These are phyloP conservation scores for Theretra japonica DNA, from an alignment of 2,888 invertebrate genomes.

Conservation along the genomic window DNA sequence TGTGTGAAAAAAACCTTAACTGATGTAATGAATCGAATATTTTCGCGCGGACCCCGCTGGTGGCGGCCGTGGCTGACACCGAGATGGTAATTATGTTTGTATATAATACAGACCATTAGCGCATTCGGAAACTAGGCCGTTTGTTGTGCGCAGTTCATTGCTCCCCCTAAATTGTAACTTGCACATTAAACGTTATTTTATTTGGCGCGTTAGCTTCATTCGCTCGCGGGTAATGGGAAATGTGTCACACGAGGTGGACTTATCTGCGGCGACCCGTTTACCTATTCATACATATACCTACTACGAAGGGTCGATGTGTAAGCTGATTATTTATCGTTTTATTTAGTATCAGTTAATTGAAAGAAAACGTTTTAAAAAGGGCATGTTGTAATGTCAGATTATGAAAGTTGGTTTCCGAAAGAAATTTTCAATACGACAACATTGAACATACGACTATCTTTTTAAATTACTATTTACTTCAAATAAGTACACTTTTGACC, in stretches of 20 bases:
- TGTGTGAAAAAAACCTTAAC: not conserved
- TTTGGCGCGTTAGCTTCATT: slow-evolving; percentile 24
- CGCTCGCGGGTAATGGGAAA: slow-evolving; percentile 1
- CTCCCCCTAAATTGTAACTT: slow-evolving; percentile 53
- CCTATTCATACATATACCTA: not conserved
- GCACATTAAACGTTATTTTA: slow-evolving; percentile 37
- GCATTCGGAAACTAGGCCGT: slow-evolving; percentile 56
- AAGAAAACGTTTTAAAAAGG: too few species aligned
- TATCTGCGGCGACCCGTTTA: not conserved
- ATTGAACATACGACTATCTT: too few species aligned
- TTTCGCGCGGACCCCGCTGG: slow-evolving; percentile 10
- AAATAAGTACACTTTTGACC: too few species aligned
- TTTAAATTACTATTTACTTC: too few species aligned
- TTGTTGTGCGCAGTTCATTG: slow-evolving; percentile 52
- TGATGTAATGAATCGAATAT: not conserved
- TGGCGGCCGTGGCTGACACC: slow-evolving; percentile 16
- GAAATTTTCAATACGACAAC: too few species aligned
- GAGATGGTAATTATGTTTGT: slow-evolving; percentile 29
- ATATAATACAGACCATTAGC: slow-evolving; percentile 54
- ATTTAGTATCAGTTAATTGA: too few species aligned
- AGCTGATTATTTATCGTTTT: too few species aligned
- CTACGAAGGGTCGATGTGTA: not conserved
- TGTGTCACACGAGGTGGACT: not conserved
- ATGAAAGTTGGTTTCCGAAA: too few species aligned
- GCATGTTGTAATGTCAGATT: too few species aligned